phyloP scores from a whole-genome alignment of 2,113 vertebrate species.

The Sander vitreus region DNA sequence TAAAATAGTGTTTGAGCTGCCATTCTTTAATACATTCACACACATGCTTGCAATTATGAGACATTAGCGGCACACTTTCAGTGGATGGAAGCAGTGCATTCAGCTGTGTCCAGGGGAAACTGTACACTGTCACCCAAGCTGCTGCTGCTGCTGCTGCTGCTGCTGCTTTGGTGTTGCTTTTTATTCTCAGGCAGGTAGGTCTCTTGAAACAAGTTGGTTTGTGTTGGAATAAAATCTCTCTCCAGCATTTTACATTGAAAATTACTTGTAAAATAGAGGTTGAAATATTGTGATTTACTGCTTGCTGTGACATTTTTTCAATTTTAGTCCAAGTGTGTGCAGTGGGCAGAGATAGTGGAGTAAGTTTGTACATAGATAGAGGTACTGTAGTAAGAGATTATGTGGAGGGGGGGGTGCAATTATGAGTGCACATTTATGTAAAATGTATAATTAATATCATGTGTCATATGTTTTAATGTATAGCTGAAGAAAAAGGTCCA shows the following conservation, averaged over 20 bases:
- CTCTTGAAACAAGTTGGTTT: slow-evolving; percentile 15
- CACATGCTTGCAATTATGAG: slow-evolving; percentile 37
- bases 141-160: slow-evolving; percentile 41
- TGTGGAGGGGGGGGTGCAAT: neutral
- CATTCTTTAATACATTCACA: slow-evolving; percentile 8
- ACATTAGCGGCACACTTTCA: slow-evolving; percentile 33
- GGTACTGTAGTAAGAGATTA: neutral
- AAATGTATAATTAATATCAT: neutral
- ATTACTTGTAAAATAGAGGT: neutral
- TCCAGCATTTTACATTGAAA: neutral
- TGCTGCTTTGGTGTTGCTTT: slow-evolving; percentile 8
- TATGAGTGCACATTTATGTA: neutral
- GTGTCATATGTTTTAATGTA: neutral
- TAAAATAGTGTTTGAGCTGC: slow-evolving; percentile 2
- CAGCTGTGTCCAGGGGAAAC: slow-evolving; percentile 21
- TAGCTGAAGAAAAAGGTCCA: neutral
- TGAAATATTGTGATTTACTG: neutral
- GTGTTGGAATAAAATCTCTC: neutral
- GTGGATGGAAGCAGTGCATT: slow-evolving; percentile 35
- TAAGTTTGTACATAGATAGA: neutral
- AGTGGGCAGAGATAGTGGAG: neutral
- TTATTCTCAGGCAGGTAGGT: slow-evolving; percentile 3
- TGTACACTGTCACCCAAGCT: slow-evolving; percentile 25
- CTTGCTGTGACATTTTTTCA: neutral
- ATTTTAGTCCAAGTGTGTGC: neutral